phyloP scores from a whole-genome alignment of 2,797 vertebrate species.

The Anguilla megastoma region DNA sequence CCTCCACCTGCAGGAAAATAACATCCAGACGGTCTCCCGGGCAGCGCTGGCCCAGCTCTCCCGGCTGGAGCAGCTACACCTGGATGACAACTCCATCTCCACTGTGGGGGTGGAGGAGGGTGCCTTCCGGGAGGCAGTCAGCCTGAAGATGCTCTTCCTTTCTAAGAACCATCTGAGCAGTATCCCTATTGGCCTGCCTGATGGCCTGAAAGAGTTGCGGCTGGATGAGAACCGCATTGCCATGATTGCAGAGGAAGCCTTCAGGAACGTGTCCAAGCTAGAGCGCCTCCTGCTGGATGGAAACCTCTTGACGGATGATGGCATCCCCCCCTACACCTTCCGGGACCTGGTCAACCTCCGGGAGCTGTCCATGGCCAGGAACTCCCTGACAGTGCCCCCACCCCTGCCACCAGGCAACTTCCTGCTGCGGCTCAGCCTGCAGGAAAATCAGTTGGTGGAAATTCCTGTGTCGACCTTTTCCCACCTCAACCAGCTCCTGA shows the following conservation, averaged over 20 bases:
- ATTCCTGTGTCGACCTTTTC: conserved; percentile 88
- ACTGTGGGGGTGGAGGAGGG: conserved; percentile 96
- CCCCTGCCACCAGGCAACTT: conserved; percentile 84
- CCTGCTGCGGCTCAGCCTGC: conserved; percentile 85
- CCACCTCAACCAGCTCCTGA: conserved; percentile 83
- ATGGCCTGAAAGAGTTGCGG: conserved; percentile 89
- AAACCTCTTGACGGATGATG: conserved; percentile 92
- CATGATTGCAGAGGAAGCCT: conserved; percentile 89
- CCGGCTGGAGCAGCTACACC: conserved; percentile 82
- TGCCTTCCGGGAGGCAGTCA: conserved; percentile 89
- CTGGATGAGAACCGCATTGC: conserved; percentile 96
- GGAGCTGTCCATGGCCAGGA: conserved; percentile 90
- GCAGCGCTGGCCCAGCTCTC: conserved; percentile 90
- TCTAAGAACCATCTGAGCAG: conserved; percentile 98
- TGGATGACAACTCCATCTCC: conserved; percentile 78
- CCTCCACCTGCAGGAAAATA: conserved; percentile 97
- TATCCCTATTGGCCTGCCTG: conserved; percentile 89
- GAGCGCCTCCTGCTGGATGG: conserved; percentile 93
- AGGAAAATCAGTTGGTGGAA: conserved; percentile 94
- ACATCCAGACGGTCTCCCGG: conserved; percentile 95
- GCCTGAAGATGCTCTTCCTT: conserved; percentile 93
- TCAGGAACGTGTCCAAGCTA: conserved; percentile 89
- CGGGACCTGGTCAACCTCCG: conserved; percentile 86
- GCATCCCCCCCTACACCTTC: conserved; percentile 91
- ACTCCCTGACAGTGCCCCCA: conserved; percentile 90